Conservation (phyloP, 2,888 invertebrate genomes). For the Rhingia rostrata region DNA sequence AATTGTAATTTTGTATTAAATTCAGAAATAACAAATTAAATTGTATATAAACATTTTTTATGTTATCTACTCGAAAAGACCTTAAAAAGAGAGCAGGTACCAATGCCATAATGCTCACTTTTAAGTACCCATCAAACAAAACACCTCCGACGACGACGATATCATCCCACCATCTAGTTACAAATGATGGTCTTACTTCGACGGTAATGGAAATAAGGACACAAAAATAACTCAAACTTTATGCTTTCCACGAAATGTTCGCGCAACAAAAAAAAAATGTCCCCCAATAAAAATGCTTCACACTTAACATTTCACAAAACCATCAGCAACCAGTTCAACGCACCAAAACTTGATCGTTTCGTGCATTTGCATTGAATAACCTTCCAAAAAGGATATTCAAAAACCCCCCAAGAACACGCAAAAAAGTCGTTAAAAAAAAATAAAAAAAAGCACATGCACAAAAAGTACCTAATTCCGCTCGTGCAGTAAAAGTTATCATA, state of each 20-base stretch:
- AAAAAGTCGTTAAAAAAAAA: constrained; percentile 48
- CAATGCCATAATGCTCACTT: not conserved
- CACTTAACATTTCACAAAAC: constrained; percentile 5
- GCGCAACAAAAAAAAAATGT: constrained; percentile 16
- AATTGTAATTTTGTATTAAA: too few species aligned
- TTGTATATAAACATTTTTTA: too few species aligned
- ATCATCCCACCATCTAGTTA: not conserved
- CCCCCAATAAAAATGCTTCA: constrained; percentile 13
- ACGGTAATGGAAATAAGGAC: not conserved
- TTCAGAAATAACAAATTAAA: too few species aligned
- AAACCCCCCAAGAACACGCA: constrained; percentile 26
- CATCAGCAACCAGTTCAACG: constrained; percentile 14
- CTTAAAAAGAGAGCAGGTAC: too few species aligned
- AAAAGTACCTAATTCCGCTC: constrained; percentile 19
- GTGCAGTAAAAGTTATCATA: constrained; percentile 51
- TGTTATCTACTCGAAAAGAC: too few species aligned
- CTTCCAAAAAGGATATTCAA: not conserved
- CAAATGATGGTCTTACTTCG: too few species aligned
- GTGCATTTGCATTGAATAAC: constrained; percentile 48
- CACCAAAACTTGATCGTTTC: constrained; percentile 15
- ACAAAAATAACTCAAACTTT: constrained; percentile 3
- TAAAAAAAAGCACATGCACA: constrained; percentile 19
- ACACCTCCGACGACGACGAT: not conserved
- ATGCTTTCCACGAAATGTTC: not conserved
- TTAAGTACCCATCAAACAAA: not conserved